These are phyloP conservation scores for Chelonus insularis DNA, from an alignment of 1,140 invertebrate species.

Conservation along the genomic window DNA sequence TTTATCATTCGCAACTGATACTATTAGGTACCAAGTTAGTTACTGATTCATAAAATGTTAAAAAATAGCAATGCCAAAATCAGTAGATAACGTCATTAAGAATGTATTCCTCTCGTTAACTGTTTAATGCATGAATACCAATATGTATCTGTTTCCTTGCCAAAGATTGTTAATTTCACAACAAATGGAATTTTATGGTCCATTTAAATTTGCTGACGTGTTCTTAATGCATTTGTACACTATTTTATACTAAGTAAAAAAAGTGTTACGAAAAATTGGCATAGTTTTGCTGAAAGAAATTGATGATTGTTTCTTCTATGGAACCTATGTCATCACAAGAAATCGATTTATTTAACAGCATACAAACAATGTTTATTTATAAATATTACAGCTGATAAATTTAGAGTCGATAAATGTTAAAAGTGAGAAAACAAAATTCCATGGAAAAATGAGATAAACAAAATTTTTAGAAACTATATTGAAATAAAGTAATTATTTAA, in stretches of 20 bases:
- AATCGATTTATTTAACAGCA: too few relatives aligned
- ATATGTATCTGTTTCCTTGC: conserved; percentile 6
- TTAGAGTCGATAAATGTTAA: not conserved
- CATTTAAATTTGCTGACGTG: conserved; percentile 9
- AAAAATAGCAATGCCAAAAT: not conserved
- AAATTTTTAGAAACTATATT: too few relatives aligned
- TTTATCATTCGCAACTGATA: too few relatives aligned
- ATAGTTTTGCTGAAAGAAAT: not conserved
- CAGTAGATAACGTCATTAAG: not conserved
- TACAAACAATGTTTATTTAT: not conserved
- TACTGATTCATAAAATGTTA: too few relatives aligned
- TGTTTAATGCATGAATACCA: not conserved
- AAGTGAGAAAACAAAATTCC: not conserved
- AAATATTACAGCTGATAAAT: conserved; percentile 24
- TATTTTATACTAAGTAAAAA: not conserved
- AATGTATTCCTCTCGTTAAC: conserved; percentile 1
- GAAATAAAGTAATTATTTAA: too few relatives aligned
- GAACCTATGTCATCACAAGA: not conserved
- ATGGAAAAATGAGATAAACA: too few relatives aligned
- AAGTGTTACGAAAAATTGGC: not conserved
- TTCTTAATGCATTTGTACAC: not conserved
- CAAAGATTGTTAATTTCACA: conserved; percentile 25
- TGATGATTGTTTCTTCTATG: not conserved
- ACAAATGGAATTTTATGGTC: conserved; percentile 12
- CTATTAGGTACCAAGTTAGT: too few relatives aligned